Base-by-base conservation (phyloP, 2,888 invertebrate species). In the Agrypnus murinus region DNA sequence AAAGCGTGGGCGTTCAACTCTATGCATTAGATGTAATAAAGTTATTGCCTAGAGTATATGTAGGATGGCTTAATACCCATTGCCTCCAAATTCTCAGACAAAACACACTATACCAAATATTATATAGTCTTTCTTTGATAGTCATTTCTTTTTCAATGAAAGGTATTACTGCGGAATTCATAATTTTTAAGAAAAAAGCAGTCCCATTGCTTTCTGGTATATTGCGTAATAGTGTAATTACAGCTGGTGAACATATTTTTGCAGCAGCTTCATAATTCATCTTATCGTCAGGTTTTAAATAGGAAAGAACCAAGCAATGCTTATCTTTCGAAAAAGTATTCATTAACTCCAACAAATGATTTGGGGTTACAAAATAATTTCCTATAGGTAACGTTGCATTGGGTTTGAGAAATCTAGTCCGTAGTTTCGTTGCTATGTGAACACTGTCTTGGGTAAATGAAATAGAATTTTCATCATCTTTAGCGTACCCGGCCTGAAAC, bases 181-280 rank as follows among this genome's bases (percentile, higher is more conserved):
- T 67, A 2, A 71, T 1, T 45, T 50, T 71, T 8, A 71, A 15
- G 15, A 14, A 48, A 48, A 15, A 31, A 36, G 45, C n/a, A 12
- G 59, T 72, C 25, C 60, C 68, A 36, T 19, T 12, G 57, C 53
- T 25, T 12, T 71, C 34, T 14, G 60, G 10, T 10, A 70, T 19
- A 8, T 53, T 15, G 17, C 53, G 25, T 14, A 74, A 45, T 45
- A 8, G 25, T 19, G 69, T 36, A 46, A 72, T 62, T 10, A 74
- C 74, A 19, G 32, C 32, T 19, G 15, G 17, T 2, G 55, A 58
- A 31, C 72, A 62, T 14, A 75, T 75, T 66, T 75, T 76, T 14
- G 67, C 43, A 8, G 68, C 68, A 14, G 73, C 34, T 14, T n/a
- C 14, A 57, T 58, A 76, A 62, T 74, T 75, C 72, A 75, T 74